Conservation (phyloP, 2,888 invertebrate species). For the Conchocele bisecta region DNA sequence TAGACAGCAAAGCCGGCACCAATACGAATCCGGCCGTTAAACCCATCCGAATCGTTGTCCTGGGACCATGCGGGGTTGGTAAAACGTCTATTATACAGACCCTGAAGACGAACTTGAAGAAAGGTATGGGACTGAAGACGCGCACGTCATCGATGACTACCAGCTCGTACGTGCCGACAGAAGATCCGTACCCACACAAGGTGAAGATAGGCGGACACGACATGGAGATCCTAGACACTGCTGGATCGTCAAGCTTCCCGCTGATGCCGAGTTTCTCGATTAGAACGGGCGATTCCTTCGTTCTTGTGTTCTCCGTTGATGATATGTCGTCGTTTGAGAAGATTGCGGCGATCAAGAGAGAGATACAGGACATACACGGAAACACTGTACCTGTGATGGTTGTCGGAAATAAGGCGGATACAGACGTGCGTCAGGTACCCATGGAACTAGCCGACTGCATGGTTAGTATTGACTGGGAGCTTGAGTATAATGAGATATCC, state of each 20-base stretch:
- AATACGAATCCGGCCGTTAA: too few relatives aligned
- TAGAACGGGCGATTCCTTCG: constrained; percentile 80
- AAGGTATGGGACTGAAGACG: too few relatives aligned
- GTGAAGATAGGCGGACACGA: constrained; percentile 59
- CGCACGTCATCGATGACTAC: too few relatives aligned
- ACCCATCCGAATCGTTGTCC: constrained; percentile 75
- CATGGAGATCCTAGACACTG: constrained; percentile 80
- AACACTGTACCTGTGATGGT: constrained; percentile 69
- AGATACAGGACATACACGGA: constrained; percentile 68
- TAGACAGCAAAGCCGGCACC: too few relatives aligned
- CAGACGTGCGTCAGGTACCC: constrained; percentile 62
- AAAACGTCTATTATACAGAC: constrained; percentile 82
- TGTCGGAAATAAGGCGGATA: constrained; percentile 77
- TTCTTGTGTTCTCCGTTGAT: constrained; percentile 81
- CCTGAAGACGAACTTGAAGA: too few relatives aligned
- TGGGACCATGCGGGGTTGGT: constrained; percentile 81
- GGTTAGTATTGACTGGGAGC: constrained; percentile 84
- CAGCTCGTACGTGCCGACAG: too few relatives aligned
- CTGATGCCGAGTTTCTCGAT: constrained; percentile 82
- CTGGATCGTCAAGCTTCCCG: constrained; percentile 82
- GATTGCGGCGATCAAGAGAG: constrained; percentile 66
- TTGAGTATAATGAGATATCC: constrained; percentile 39
- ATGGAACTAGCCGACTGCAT: constrained; percentile 89
- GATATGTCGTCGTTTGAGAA: constrained; percentile 80
- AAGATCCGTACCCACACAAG: too few relatives aligned